phyloP scores from a whole-genome alignment of 2,797 vertebrate genomes.

The Halcyon smyrnensis region DNA sequence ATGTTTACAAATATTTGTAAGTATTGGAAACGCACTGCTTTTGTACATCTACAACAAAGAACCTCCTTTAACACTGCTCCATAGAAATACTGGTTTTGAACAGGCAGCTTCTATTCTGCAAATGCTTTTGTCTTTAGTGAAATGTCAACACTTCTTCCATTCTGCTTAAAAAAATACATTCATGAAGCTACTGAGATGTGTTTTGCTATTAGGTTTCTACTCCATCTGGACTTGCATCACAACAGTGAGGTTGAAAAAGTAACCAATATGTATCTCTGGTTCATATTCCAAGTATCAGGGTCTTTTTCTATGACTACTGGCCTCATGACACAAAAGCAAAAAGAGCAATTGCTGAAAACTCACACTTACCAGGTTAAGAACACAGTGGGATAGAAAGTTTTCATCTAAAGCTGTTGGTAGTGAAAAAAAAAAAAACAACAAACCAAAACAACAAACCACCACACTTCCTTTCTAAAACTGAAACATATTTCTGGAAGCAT shows the following conservation, averaged over 20 bases:
- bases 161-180: background rate
- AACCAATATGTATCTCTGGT: too few species aligned
- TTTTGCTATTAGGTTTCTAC: conserved; percentile 21
- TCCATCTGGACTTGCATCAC: background rate
- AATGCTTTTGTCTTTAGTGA: background rate
- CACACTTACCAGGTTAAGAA: background rate
- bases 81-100: background rate
- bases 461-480: background rate
- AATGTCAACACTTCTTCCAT: background rate
- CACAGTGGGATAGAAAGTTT: background rate
- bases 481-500: background rate
- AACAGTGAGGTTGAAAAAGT: background rate
- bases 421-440: background rate
- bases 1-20: background rate
- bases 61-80: background rate
- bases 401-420: background rate
- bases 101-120: background rate
- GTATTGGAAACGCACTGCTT: background rate
- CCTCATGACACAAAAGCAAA: background rate
- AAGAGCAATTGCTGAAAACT: background rate
- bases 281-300: background rate
- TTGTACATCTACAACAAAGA: background rate
- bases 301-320: background rate
- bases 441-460: background rate
- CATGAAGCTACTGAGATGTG: background rate